phyloP scores from a whole-genome alignment of 2,113 vertebrate species.

The Capra hircus region DNA sequence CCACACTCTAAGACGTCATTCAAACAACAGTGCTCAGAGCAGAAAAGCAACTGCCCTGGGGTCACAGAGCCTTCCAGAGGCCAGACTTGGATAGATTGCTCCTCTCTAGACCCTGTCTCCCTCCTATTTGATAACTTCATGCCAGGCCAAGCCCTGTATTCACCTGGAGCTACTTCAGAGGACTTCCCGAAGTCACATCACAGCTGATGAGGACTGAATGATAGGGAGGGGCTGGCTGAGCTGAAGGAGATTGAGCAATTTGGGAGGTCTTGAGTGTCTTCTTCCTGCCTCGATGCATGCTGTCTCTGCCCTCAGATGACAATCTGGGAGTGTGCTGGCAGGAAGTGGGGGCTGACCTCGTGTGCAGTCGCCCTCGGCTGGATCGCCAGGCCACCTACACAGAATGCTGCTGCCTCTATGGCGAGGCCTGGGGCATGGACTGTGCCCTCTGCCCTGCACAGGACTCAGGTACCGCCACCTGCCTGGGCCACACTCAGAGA shows the following conservation, averaged over 20 bases:
- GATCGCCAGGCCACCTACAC: slow-evolving; percentile 86
- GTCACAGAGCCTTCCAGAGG: neutral
- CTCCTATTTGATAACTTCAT: neutral
- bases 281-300: neutral
- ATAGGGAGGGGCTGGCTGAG: neutral
- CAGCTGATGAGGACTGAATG: neutral
- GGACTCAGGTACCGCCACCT: slow-evolving; percentile 80
- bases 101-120: neutral
- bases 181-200: neutral
- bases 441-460: slow-evolving; percentile 88
- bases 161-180: neutral
- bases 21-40: neutral
- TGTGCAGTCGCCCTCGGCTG: slow-evolving; percentile 87
- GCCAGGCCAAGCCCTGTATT: neutral
- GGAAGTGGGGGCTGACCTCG: slow-evolving; percentile 84
- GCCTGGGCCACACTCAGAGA: neutral
- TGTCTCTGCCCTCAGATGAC: slow-evolving; percentile 79
- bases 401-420: slow-evolving; percentile 91
- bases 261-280: neutral
- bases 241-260: neutral
- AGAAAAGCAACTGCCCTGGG: neutral
- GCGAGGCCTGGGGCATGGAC: slow-evolving; percentile 90
- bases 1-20: neutral
- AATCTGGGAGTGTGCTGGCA: slow-evolving; percentile 90
- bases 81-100: neutral